phyloP scores from a whole-genome alignment of 2,113 vertebrate species.

The Furnarius figulus region DNA sequence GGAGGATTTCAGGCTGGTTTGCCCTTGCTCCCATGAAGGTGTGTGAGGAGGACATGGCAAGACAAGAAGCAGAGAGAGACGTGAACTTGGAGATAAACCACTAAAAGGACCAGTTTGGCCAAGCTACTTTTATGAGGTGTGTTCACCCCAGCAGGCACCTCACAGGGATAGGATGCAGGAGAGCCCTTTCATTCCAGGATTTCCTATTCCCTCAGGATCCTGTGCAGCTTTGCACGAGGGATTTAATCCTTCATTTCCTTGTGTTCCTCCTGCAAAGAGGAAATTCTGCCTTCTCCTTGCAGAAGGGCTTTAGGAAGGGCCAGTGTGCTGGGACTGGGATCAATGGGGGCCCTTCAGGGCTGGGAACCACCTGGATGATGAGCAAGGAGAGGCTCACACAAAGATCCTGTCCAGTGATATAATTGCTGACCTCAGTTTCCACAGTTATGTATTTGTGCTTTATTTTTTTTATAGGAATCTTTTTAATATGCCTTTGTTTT shows the following conservation, averaged over 20 bases:
- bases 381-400: neutral
- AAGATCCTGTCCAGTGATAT: neutral
- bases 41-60: neutral
- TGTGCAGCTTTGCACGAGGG: neutral
- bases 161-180: neutral
- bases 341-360: neutral
- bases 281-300: neutral
- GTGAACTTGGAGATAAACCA: neutral
- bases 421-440: neutral
- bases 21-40: neutral
- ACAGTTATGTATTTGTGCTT: neutral
- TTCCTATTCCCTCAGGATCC: neutral
- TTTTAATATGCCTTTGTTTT: neutral
- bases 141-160: neutral
- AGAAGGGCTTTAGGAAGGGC: neutral
- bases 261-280: neutral
- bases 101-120: neutral
- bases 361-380: neutral
- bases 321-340: neutral
- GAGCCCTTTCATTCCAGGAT: neutral
- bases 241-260: neutral
- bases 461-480: constrained; percentile 4
- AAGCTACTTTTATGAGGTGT: neutral
- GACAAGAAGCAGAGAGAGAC: neutral
- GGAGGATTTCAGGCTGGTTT: neutral